phyloP scores from a whole-genome alignment of 2,113 vertebrate genomes.

The Catharus bicknelli region DNA sequence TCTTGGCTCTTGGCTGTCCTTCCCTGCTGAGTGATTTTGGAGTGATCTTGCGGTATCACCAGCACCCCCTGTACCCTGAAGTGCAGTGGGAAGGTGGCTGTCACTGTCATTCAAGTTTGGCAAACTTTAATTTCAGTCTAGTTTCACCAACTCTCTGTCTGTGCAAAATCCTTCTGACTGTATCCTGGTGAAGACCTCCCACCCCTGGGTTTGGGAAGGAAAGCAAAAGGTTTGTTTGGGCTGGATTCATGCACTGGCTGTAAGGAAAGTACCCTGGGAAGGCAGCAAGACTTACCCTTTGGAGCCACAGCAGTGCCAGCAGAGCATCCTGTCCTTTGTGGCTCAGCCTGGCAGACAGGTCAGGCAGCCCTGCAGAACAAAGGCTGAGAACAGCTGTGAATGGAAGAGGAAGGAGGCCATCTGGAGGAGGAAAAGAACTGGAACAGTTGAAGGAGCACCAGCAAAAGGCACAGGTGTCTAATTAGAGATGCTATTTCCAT shows the following conservation, averaged over 20 bases:
- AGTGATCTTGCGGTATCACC: neutral
- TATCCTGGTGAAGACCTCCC: neutral
- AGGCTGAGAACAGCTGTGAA: neutral
- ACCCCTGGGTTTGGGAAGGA: neutral
- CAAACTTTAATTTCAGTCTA: neutral
- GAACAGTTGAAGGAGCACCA: neutral
- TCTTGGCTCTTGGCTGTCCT: neutral
- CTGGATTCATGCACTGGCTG: neutral
- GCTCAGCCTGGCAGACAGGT: neutral
- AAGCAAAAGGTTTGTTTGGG: neutral
- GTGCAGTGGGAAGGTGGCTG: neutral
- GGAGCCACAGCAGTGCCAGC: neutral
- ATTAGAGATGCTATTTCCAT: neutral
- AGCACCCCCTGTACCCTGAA: neutral
- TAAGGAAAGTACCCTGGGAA: neutral
- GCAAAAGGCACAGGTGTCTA: neutral
- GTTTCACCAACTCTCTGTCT: neutral
- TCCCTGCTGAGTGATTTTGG: neutral
- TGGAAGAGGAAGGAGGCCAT: slow-evolving; percentile 28
- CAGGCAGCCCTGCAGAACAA: neutral
- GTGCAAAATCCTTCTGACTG: neutral
- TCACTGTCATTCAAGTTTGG: neutral
- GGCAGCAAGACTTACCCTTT: neutral
- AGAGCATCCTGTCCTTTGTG: neutral
- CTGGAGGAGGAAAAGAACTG: slow-evolving; percentile 9